phyloP scores from a whole-genome alignment of 2,888 invertebrate species.

The Brassicogethes aeneus region DNA sequence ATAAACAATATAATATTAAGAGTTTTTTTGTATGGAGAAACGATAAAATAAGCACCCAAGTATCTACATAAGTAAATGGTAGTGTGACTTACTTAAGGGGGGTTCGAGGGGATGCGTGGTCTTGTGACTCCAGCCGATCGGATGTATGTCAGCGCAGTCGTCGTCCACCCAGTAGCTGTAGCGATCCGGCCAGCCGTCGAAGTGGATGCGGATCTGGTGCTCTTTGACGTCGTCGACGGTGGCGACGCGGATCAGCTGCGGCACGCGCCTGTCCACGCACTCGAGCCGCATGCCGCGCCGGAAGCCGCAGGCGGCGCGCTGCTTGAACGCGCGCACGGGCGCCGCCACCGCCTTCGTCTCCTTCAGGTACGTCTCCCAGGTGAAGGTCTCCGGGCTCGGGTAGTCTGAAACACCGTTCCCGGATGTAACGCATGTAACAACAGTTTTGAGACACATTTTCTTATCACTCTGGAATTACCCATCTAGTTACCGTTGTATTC shows the following conservation, averaged over 20 bases:
- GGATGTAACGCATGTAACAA: no score
- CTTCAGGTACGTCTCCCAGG: conserved; percentile 77
- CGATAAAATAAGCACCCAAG: no score
- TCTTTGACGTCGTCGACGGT: conserved; percentile 68
- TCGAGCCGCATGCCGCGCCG: conserved; percentile 74
- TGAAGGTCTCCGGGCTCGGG: conserved; percentile 62
- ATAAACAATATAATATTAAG: no score
- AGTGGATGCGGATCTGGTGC: conserved; percentile 68
- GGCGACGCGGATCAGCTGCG: conserved; percentile 77
- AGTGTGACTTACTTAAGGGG: conserved; percentile 63
- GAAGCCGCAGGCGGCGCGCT: conserved; percentile 69
- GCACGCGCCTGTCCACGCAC: conserved; percentile 75
- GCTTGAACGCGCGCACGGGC: conserved; percentile 73
- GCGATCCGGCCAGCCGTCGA: conserved; percentile 82
- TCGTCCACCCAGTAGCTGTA: conserved; percentile 87
- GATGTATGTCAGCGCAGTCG: conserved; percentile 84
- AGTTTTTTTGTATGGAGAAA: no score
- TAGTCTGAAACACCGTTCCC: conserved; percentile 56
- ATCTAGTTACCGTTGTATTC: no score
- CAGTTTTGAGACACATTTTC: no score
- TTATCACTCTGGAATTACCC: no score
- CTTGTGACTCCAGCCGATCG: conserved; percentile 84
- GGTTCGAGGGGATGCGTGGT: conserved; percentile 81
- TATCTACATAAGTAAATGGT: no score
- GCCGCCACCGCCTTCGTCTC: conserved; percentile 68